Base-by-base conservation (phyloP, 2,888 invertebrate species). In the Caprella mutica region DNA sequence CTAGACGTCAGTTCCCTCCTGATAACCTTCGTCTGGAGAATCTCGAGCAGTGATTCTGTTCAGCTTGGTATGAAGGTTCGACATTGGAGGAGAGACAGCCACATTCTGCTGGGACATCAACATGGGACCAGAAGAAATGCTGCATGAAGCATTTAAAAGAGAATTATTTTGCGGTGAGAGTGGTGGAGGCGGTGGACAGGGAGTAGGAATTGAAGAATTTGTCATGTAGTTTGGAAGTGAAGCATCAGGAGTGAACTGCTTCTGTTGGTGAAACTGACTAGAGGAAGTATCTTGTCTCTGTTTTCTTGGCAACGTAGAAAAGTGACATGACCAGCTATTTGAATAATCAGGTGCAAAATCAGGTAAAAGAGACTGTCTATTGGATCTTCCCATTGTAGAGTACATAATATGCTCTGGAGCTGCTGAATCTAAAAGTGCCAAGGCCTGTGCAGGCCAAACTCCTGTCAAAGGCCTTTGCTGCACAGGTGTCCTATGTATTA, bases 21-120 rank as follows among this genome's bases (percentile, higher is more conserved):
- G 89, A 73, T 89, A 90, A 63, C 88, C 87, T 74, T 91, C 90
- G 71, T 91, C 91, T 42, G 87, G 85, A 19, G 89, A 85, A 72
- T 86, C 88, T 70, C 89, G 81, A 69, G 69, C 66, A 44, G 68
- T 60, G 56, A 60, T 60, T 23, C 60, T 56, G 35, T 43, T 53
- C 42, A 60, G 43, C 21, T 60, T 60, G 35, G 30, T 60, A 54
- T 52, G 39, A 53, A 56, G 56, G 26, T 42, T 48, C 29, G 50
- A 56, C 9, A 56, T 53, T 6, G 44, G 56, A n/a, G 35, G 40
- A 12, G 60, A 51, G 5, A 53, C 35, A 19, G 40, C 38, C 19
- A 21, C 26, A 3, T 48, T 30, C n/a, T 27, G 29, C 9, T 27
- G 17, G 19, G 48, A n/a, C n/a, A n/a, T n/a, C n/a, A n/a, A n/a